These are phyloP conservation scores for Stictonetta naevosa DNA, from an alignment of 2,113 vertebrate species.

Conservation along the genomic window DNA sequence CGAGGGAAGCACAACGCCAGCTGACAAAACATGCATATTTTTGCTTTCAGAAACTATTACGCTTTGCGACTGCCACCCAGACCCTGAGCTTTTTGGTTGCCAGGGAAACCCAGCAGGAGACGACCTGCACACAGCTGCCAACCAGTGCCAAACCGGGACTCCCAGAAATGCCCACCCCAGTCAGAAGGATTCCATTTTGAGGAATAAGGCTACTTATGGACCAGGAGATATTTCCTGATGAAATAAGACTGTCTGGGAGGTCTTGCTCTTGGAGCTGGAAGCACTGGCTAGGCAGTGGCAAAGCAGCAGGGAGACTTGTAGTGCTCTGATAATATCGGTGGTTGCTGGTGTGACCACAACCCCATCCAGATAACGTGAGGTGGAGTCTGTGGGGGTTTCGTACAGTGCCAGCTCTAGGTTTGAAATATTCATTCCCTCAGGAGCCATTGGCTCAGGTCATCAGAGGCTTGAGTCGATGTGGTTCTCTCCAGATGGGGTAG, in stretches of 20 bases:
- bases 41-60: slow-evolving; percentile 61
- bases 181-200: neutral
- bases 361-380: neutral
- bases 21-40: slow-evolving; percentile 66
- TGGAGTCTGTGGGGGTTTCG: neutral
- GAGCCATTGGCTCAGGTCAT: neutral
- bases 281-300: fast-evolving
- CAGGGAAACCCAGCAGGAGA: slow-evolving; percentile 39
- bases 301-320: neutral
- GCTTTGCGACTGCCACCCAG: slow-evolving; percentile 58
- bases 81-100: slow-evolving; percentile 58
- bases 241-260: neutral
- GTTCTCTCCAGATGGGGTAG: neutral
- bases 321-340: fast-evolving
- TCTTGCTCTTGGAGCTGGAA: neutral
- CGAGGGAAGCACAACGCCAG: slow-evolving; percentile 34
- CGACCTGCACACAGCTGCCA: slow-evolving; percentile 36
- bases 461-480: neutral
- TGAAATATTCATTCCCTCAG: neutral
- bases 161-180: neutral
- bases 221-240: neutral
- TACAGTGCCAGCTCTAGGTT: neutral
- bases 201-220: neutral
- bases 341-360: neutral
- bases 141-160: neutral